These are phyloP conservation scores for Zaprionus bogoriensis DNA, from an alignment of 2,888 invertebrate species.

Conservation along the genomic window DNA sequence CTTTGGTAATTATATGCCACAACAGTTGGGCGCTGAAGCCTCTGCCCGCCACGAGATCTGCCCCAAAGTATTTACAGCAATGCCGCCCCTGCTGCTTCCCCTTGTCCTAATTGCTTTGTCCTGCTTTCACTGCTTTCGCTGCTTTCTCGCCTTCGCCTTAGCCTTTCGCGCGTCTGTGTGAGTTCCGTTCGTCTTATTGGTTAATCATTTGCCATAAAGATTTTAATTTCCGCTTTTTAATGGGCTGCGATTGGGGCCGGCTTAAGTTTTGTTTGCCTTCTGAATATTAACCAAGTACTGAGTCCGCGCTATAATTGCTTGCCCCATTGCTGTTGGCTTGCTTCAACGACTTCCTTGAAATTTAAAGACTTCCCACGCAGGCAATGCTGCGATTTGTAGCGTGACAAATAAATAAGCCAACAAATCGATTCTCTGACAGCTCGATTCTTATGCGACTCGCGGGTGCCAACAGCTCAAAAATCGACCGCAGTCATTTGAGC, in stretches of 20 bases:
- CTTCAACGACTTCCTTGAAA: neutral
- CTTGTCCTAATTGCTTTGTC: neutral
- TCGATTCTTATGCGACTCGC: slow-evolving; percentile 14
- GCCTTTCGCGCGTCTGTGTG: slow-evolving; percentile 17
- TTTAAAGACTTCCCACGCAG: neutral
- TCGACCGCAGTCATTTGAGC: slow-evolving; percentile 44
- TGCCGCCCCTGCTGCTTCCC: neutral
- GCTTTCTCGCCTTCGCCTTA: slow-evolving; percentile 24
- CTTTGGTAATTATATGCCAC: slow-evolving; percentile 70
- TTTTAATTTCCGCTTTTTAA: slow-evolving; percentile 75
- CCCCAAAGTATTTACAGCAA: slow-evolving; percentile 20
- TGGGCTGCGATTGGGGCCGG: slow-evolving; percentile 20
- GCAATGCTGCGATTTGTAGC: neutral
- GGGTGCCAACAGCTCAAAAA: slow-evolving; percentile 24
- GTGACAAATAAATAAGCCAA: slow-evolving; percentile 25
- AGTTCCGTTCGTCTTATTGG: slow-evolving; percentile 64
- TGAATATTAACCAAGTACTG: slow-evolving; percentile 47
- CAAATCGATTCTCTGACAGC: slow-evolving; percentile 21
- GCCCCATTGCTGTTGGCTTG: neutral
- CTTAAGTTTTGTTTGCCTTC: slow-evolving; percentile 44
- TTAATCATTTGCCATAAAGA: slow-evolving; percentile 79
- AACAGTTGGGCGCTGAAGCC: slow-evolving; percentile 41
- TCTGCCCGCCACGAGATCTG: slow-evolving; percentile 26
- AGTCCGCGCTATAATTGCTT: slow-evolving; percentile 33
- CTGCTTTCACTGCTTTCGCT: slow-evolving; percentile 14